phyloP scores from a whole-genome alignment of 92 coral and sea anemone species.

The Anthopleura xanthogrammica region DNA sequence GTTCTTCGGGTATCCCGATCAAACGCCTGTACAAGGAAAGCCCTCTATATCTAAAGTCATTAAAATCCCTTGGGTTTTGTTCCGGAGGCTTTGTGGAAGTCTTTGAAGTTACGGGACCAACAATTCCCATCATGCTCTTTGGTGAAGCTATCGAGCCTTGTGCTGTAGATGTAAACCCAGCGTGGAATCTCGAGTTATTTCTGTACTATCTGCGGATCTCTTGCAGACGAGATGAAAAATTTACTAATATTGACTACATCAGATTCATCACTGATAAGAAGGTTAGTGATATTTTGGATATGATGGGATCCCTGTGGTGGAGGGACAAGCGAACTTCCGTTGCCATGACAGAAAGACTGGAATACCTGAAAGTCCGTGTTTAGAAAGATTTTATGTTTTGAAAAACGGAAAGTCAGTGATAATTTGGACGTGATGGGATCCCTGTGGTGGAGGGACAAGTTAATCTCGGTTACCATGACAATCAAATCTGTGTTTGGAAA shows the following conservation, averaged over 20 bases:
- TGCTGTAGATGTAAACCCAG: conserved; percentile 62
- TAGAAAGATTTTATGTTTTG: not conserved
- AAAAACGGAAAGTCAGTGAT: no score
- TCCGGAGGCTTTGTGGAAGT: conserved; percentile 56
- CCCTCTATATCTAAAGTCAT: conserved; percentile 39
- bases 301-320: conserved; percentile 58
- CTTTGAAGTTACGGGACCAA: conserved; percentile 66
- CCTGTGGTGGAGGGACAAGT: conserved; percentile 41
- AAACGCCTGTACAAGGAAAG: conserved; percentile 48
- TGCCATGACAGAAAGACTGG: conserved; percentile 22
- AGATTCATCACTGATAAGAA: conserved; percentile 26
- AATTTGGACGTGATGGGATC: conserved; percentile 42
- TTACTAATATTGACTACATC: conserved; percentile 44
- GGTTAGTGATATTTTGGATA: conserved; percentile 34
- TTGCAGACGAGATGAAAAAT: conserved; percentile 36
- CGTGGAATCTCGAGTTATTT: conserved; percentile 51
- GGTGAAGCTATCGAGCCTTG: conserved; percentile 49
- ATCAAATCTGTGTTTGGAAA: conserved; percentile 4
- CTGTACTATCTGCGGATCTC: conserved; percentile 39
- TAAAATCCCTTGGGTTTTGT: conserved; percentile 36
- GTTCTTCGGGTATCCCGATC: conserved; percentile 34
- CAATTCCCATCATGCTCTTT: conserved; percentile 56
- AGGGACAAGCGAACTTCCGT: conserved; percentile 10
- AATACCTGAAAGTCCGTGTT: conserved; percentile 34
- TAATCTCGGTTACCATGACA: not conserved